Conservation (phyloP, 2,888 invertebrate genomes). For the Lasioglossum marginatum region DNA sequence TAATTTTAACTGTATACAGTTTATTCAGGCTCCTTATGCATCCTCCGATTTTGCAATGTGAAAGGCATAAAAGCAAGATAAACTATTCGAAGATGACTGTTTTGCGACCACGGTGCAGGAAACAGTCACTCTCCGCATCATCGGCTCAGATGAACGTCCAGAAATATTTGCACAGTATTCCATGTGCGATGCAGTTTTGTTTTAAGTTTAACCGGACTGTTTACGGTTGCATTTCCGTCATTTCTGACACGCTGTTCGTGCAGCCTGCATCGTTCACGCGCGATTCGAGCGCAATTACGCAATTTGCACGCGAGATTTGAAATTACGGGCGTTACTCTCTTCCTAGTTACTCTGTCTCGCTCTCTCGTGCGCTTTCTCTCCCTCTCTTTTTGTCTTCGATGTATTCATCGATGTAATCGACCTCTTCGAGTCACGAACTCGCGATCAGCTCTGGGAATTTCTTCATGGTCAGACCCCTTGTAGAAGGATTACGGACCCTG, state of each 20-base stretch:
- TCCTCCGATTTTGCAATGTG: background rate
- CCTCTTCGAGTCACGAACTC: conserved; percentile 34
- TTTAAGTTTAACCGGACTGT: background rate
- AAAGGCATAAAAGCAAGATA: background rate
- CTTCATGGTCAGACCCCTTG: background rate
- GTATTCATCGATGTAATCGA: background rate
- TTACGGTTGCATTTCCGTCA: background rate
- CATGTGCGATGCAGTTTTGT: background rate
- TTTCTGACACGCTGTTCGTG: conserved; percentile 7
- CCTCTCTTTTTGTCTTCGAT: background rate
- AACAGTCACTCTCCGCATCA: background rate
- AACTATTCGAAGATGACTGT: background rate
- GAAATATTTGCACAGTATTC: background rate
- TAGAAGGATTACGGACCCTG: background rate
- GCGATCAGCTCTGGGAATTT: conserved; percentile 21
- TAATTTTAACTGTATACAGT: background rate
- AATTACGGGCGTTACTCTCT: conserved; percentile 47
- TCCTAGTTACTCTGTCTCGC: background rate
- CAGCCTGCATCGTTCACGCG: background rate
- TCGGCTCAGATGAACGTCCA: background rate
- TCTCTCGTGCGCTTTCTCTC: background rate
- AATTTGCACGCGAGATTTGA: conserved; percentile 61
- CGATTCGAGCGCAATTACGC: conserved; percentile 59
- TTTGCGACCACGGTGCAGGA: background rate
- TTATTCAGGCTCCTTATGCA: background rate